phyloP scores from a whole-genome alignment of 2,888 invertebrate genomes.

The Acheta domesticus region DNA sequence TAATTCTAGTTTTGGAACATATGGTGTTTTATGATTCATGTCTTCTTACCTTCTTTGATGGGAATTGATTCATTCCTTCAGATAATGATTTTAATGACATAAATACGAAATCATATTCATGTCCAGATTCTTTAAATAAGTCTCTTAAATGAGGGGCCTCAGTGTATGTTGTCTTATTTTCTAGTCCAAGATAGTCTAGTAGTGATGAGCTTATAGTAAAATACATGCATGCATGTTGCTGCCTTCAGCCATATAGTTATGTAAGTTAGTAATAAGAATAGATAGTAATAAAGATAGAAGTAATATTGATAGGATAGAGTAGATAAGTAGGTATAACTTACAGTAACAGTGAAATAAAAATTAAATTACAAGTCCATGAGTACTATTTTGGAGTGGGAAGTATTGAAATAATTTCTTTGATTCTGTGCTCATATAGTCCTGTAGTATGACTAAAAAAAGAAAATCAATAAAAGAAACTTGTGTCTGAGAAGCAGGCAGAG shows the following conservation, averaged over 20 bases:
- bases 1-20: too few species aligned
- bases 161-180: background rate
- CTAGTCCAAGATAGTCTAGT: background rate
- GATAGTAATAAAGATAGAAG: background rate
- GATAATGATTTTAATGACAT: too few species aligned
- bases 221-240: conserved; percentile 1
- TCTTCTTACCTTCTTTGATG: too few species aligned
- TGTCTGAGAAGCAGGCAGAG: background rate
- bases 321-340: background rate
- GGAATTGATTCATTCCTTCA: too few species aligned
- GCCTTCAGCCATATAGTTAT: background rate
- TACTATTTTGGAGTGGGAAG: conserved; percentile 7
- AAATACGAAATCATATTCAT: too few species aligned
- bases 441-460: conserved; percentile 23
- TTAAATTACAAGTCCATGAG: background rate
- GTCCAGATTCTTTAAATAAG: too few species aligned
- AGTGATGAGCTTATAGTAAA: background rate
- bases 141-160: background rate
- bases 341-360: background rate
- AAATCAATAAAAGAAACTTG: conserved; percentile 11
- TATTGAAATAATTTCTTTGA: conserved; percentile 21
- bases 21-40: too few species aligned
- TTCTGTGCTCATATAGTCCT: conserved; percentile 23
- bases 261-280: background rate
- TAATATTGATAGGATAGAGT: conserved; percentile 11